A percentile compares a stretch with the other conserved stretches of the same genome.
phyloP scores from a whole-genome alignment of 1,140 invertebrate species.

The Uloborus diversus region DNA sequence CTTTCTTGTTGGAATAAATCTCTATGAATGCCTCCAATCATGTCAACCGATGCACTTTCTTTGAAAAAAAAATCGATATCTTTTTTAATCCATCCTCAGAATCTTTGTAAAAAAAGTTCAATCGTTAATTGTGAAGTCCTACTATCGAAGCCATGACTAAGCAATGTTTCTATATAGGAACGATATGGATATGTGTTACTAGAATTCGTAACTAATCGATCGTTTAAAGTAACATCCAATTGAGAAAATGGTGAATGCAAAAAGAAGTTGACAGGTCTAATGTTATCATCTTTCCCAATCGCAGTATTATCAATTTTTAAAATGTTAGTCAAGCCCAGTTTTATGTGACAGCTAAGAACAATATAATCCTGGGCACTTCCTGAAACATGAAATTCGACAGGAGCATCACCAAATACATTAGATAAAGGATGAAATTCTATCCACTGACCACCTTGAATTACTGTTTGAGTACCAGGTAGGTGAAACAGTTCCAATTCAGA shows the following conservation, averaged over 20 bases:
- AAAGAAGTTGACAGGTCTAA: conserved; percentile 23
- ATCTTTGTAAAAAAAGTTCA: conserved; percentile 5
- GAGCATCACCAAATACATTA: too few species aligned
- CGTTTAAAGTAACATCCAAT: not conserved
- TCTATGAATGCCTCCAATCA: not conserved
- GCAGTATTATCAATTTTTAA: not conserved
- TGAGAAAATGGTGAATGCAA: conserved; percentile 35
- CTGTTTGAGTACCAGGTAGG: not conserved
- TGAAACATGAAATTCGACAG: conserved; percentile 5
- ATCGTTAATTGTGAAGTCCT: conserved; percentile 2
- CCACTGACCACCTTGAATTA: not conserved
- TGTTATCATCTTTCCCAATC: not conserved
- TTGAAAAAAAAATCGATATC: not conserved
- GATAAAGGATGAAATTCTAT: not conserved
- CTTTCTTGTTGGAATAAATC: not conserved
- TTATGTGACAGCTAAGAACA: not conserved
- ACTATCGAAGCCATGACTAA: not conserved
- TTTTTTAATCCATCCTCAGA: not conserved
- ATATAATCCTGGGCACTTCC: not conserved
- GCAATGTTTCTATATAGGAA: not conserved
- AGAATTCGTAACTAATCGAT: not conserved
- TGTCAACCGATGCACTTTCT: not conserved
- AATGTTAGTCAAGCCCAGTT: not conserved
- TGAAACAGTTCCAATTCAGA: not conserved
- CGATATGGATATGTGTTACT: conserved; percentile 5